Conservation (phyloP, 1,140 invertebrate species). For the Ditylenchus dipsaci region DNA sequence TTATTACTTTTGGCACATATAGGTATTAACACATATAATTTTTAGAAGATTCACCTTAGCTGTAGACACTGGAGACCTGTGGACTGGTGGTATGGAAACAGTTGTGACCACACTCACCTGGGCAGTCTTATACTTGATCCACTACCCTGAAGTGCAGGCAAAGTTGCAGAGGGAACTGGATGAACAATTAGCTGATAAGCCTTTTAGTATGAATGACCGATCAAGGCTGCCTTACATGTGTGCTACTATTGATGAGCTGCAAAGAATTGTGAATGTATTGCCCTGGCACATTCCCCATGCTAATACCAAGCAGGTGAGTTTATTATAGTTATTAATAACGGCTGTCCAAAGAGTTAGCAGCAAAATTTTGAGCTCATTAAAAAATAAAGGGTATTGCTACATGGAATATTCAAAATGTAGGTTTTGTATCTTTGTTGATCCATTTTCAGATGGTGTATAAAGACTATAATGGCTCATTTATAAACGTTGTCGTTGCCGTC, state of each 20-base stretch:
- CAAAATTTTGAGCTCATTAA: no score
- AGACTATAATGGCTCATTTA: no score
- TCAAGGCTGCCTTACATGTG: constrained; percentile 34
- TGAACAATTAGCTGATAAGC: not conserved
- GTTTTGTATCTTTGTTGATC: no score
- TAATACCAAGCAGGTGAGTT: constrained; percentile 2
- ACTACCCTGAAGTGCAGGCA: constrained; percentile 45
- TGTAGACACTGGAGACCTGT: constrained; percentile 39
- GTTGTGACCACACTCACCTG: constrained; percentile 40
- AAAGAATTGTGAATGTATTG: constrained; percentile 42
- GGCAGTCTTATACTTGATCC: constrained; percentile 46
- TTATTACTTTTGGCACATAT: not conserved
- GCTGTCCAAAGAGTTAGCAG: no score
- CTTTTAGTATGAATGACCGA: not conserved
- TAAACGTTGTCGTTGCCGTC: no score
- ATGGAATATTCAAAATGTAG: no score
- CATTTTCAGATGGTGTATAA: no score
- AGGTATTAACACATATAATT: not conserved
- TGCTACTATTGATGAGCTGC: constrained; percentile 41
- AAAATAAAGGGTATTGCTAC: no score
- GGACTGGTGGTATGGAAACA: constrained; percentile 48
- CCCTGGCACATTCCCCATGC: constrained; percentile 44
- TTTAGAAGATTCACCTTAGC: constrained; percentile 38
- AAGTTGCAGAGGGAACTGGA: constrained; percentile 36
- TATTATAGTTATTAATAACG: no score